Evolutionary conservation across 2,113 vertebrate genomes (phyloP).

Genomic region (Acanthochromis polyacanthus): DNA sequence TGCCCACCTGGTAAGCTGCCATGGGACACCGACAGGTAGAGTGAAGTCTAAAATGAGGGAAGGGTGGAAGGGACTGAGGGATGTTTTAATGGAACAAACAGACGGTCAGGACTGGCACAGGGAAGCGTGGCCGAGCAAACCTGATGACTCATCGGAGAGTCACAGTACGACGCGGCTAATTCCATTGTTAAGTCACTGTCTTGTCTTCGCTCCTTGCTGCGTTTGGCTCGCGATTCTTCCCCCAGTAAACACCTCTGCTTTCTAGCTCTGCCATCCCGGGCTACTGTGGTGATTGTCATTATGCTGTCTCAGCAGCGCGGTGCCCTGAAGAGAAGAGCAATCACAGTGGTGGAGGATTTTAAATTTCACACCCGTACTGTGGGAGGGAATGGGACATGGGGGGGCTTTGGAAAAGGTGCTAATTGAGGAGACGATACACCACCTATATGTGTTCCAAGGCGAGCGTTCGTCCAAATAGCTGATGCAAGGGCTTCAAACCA

Average conservation of each 20-base stretch:
- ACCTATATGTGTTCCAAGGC: constrained; percentile 52
- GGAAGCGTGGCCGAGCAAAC: constrained; percentile 50
- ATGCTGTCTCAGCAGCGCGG: constrained; percentile 72
- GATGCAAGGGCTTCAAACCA: constrained; percentile 63
- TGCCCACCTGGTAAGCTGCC: constrained; percentile 69
- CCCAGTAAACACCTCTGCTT: constrained; percentile 38
- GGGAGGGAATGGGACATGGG: constrained; percentile 50
- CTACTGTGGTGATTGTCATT: constrained; percentile 73
- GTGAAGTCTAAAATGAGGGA: constrained; percentile 25
- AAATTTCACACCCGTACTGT: constrained; percentile 64
- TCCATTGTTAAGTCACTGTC: constrained; percentile 69
- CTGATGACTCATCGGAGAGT: constrained; percentile 69
- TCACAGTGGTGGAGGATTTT: constrained; percentile 47
- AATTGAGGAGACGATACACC: constrained; percentile 74
- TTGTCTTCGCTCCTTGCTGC: constrained; percentile 49
- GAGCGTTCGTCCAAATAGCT: constrained; percentile 60
- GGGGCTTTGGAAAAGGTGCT: constrained; percentile 68
- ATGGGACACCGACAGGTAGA: constrained; percentile 38
- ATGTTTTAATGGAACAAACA: constrained; percentile 54
- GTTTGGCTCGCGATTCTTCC: constrained; percentile 60
- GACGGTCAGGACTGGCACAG: constrained; percentile 57
- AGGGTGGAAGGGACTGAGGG: constrained; percentile 2
- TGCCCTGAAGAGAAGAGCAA: constrained; percentile 54
- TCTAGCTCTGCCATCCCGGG: constrained; percentile 43
- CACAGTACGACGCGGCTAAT: constrained; percentile 45